Percentiles rank a stretch among this genome's conserved stretches.
Conservation (phyloP, 2,113 vertebrate genomes). For the Catharus bicknelli region DNA sequence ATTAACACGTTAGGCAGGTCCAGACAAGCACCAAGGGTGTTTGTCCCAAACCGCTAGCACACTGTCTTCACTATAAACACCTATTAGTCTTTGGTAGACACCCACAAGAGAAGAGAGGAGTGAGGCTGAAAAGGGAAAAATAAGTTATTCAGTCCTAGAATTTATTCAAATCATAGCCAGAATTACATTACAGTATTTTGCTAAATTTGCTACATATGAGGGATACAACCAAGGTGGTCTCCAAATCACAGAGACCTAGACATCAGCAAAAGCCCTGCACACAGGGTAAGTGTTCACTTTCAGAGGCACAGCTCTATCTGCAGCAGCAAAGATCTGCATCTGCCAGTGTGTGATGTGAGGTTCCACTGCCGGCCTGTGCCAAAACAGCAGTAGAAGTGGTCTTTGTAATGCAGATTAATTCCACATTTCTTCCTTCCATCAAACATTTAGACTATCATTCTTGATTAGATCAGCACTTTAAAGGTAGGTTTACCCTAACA, state of each 20-base stretch:
- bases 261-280: neutral
- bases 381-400: neutral
- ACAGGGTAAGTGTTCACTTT: neutral
- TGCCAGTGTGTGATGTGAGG: neutral
- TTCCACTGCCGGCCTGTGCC: neutral
- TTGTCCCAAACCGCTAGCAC: neutral
- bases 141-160: neutral
- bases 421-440: slow-evolving; percentile 30
- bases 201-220: neutral
- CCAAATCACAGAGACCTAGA: neutral
- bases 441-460: neutral
- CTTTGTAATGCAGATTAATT: slow-evolving; percentile 25
- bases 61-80: neutral
- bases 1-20: neutral
- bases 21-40: neutral
- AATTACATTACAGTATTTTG: neutral
- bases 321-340: neutral
- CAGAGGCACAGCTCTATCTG: neutral
- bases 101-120: neutral
- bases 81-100: neutral
- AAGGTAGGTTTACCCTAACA: slow-evolving; percentile 9
- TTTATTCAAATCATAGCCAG: neutral
- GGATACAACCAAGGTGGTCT: neutral
- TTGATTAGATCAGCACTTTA: slow-evolving; percentile 36
- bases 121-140: neutral